These are phyloP conservation scores for Gadopsis bispinosus DNA, from an alignment of 2,797 vertebrate species.

Conservation along the genomic window DNA sequence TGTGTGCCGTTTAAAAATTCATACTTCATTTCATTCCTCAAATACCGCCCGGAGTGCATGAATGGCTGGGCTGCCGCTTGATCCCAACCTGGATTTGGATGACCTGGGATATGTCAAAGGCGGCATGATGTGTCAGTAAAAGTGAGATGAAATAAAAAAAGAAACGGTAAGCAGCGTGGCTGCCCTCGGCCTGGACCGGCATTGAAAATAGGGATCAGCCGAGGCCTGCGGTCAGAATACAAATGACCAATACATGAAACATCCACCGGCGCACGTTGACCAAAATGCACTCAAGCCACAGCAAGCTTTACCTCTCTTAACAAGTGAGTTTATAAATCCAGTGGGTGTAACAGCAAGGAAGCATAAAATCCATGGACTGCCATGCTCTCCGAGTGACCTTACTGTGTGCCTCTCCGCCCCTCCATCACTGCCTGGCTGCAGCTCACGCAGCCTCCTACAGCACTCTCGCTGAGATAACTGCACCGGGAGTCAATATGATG, in stretches of 20 bases:
- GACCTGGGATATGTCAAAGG: slow-evolving; percentile 28
- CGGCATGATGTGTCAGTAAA: slow-evolving; percentile 15
- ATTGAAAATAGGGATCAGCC: slow-evolving; percentile 31
- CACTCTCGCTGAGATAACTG: slow-evolving; percentile 50
- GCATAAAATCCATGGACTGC: slow-evolving; percentile 63
- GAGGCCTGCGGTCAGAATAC: slow-evolving; percentile 45
- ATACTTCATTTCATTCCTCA: slow-evolving; percentile 53
- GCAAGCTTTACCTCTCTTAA: slow-evolving; percentile 54
- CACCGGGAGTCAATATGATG: slow-evolving; percentile 43
- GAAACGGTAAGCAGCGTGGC: slow-evolving; percentile 9
- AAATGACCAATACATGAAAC: slow-evolving; percentile 56
- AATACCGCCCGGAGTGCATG: slow-evolving; percentile 48
- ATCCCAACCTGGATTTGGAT: slow-evolving; percentile 32
- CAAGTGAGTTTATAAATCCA: slow-evolving; percentile 68
- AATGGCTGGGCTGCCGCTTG: slow-evolving; percentile 28
- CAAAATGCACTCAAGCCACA: slow-evolving; percentile 51
- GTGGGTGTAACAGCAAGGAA: slow-evolving; percentile 61
- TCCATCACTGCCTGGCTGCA: slow-evolving; percentile 47
- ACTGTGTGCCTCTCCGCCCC: slow-evolving; percentile 51
- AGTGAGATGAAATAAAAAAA: slow-evolving; percentile 11
- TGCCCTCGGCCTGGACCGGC: neutral
- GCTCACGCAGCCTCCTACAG: slow-evolving; percentile 31
- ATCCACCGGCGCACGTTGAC: slow-evolving; percentile 58
- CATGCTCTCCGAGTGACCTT: slow-evolving; percentile 67
- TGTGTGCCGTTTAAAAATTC: slow-evolving; percentile 59